Conservation (phyloP, 2,113 vertebrate genomes). For the Notarius quadriscutis region DNA sequence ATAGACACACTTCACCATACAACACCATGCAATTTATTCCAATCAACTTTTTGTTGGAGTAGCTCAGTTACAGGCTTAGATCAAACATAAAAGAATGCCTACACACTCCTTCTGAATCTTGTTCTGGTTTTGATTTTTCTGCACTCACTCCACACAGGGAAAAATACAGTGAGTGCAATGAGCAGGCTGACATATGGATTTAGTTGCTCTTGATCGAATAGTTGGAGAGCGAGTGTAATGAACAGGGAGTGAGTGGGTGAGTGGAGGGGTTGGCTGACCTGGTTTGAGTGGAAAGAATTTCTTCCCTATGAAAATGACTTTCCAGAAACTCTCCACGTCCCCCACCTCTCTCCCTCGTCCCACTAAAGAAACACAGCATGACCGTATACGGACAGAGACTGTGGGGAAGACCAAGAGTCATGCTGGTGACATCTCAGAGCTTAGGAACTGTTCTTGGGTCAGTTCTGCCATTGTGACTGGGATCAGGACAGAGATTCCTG, state of each 20-base stretch:
- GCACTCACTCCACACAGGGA: not conserved
- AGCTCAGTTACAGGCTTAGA: not conserved
- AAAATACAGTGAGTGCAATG: conserved; percentile 10
- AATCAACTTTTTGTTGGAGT: not conserved
- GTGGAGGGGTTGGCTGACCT: conserved; percentile 46
- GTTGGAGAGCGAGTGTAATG: not conserved
- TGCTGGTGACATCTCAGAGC: not conserved
- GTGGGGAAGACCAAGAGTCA: not conserved
- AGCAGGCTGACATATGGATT: conserved; percentile 27
- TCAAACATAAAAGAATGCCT: not conserved
- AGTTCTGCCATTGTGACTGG: not conserved
- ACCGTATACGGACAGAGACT: conserved; percentile 42
- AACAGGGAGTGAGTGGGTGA: conserved; percentile 16
- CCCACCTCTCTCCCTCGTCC: conserved; percentile 34
- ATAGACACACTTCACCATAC: not conserved
- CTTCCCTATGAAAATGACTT: conserved; percentile 55
- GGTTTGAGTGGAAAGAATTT: conserved; percentile 57
- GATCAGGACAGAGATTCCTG: not conserved
- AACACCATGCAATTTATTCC: not conserved
- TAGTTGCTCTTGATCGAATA: conserved; percentile 26
- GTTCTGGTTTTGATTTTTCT: conserved; percentile 13
- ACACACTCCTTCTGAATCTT: not conserved
- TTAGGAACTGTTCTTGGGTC: not conserved
- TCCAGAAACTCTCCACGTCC: conserved; percentile 36
- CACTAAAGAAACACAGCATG: conserved; percentile 39